Evolutionary conservation across 1,140 invertebrate species (phyloP).

Genomic region (Micrasema minimum): DNA sequence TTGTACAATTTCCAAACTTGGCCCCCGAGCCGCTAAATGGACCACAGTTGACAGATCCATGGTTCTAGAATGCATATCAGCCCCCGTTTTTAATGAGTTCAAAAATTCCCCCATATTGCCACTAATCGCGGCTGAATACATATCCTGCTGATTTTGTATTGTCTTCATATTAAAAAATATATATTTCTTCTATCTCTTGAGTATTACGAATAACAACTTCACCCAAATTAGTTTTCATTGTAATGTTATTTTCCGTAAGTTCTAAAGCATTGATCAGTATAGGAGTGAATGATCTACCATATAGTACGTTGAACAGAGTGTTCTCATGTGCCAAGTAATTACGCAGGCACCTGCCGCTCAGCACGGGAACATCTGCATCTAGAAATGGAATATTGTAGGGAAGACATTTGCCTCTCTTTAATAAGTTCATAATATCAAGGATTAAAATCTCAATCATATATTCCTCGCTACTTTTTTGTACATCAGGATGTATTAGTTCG

Average conservation of each 20-base stretch:
- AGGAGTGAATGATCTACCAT: not conserved
- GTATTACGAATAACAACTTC: no score
- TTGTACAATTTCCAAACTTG: not conserved
- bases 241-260: not conserved
- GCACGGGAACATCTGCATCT: not conserved
- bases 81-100: not conserved
- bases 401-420: not conserved
- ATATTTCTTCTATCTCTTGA: no score
- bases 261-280: not conserved
- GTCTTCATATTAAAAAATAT: no score
- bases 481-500: not conserved
- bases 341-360: not conserved
- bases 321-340: constrained; percentile 9
- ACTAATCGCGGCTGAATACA: not conserved
- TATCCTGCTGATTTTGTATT: not conserved
- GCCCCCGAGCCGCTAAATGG: not conserved
- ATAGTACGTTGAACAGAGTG: not conserved
- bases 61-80: not conserved
- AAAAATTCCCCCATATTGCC: not conserved
- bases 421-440: not conserved
- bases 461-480: no score
- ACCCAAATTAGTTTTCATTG: no score
- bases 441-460: not conserved
- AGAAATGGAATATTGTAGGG: not conserved
- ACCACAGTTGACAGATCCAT: not conserved